A percentile compares a stretch with the other conserved stretches of the same genome.
These are phyloP conservation scores for Punctoribates punctum DNA, from an alignment of 2,888 invertebrate species.

Conservation along the genomic window DNA sequence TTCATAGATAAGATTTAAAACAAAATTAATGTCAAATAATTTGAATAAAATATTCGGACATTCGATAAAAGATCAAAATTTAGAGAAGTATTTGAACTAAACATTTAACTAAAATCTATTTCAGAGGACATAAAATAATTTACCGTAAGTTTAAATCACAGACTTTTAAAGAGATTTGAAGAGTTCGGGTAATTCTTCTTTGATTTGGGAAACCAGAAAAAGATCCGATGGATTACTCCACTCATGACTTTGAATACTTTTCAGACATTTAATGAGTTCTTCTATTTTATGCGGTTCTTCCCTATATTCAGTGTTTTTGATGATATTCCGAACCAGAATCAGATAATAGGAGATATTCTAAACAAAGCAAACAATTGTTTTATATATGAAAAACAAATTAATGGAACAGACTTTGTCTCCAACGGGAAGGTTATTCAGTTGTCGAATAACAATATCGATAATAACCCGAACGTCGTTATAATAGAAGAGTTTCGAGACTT, in stretches of 20 bases:
- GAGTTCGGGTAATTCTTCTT: neutral
- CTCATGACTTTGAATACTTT: conserved; percentile 60
- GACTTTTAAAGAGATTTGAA: conserved; percentile 21
- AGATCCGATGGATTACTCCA: conserved; percentile 40
- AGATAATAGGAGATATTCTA: conserved; percentile 74
- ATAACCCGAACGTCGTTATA: conserved; percentile 91
- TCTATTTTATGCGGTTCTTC: conserved; percentile 74
- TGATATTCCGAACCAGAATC: conserved; percentile 71
- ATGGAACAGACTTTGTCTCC: conserved; percentile 62
- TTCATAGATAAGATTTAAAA: no score
- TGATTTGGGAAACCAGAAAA: neutral
- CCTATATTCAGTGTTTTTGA: conserved; percentile 74
- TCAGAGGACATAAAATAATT: neutral
- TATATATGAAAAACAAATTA: conserved; percentile 12
- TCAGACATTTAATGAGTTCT: conserved; percentile 77
- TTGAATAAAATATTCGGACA: neutral
- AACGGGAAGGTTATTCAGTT: conserved; percentile 81
- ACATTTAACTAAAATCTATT: neutral
- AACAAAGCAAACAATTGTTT: conserved; percentile 46
- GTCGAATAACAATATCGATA: conserved; percentile 85
- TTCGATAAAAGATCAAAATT: neutral
- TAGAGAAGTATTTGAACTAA: neutral
- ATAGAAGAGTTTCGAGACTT: conserved; percentile 82
- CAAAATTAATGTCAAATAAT: neutral
- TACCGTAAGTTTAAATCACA: neutral